A percentile compares a stretch with the other conserved stretches of the same genome.
Conservation (phyloP, 2,888 invertebrate genomes). For the Arge pagana region DNA sequence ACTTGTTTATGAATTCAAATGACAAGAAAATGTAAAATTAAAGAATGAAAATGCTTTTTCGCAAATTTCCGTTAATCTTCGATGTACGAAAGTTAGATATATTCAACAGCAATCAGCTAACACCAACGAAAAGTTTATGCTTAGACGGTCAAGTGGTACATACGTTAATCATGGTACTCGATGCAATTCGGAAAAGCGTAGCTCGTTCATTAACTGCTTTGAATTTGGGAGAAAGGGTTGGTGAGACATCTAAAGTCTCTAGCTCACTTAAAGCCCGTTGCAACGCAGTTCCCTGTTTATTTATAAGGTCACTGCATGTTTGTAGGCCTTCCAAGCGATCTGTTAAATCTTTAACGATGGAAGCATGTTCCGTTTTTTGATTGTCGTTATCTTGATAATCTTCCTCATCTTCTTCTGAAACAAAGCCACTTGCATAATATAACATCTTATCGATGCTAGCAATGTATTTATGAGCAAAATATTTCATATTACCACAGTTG, state of each 20-base stretch:
- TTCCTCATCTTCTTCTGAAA: slow-evolving; percentile 59
- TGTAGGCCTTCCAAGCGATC: slow-evolving; percentile 86
- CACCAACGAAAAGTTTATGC: background rate
- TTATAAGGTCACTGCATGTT: slow-evolving; percentile 89
- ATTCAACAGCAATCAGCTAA: background rate
- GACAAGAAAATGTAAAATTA: too few relatives aligned
- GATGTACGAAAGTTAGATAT: too few relatives aligned
- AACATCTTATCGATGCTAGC: too few relatives aligned
- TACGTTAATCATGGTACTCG: slow-evolving; percentile 96
- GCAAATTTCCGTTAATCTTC: too few relatives aligned
- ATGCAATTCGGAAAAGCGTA: slow-evolving; percentile 93
- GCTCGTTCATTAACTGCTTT: slow-evolving; percentile 93
- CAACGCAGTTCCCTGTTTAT: slow-evolving; percentile 84
- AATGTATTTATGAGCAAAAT: too few relatives aligned
- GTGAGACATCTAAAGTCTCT: slow-evolving; percentile 67
- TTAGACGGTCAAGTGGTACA: slow-evolving; percentile 54
- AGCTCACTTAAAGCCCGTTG: slow-evolving; percentile 80
- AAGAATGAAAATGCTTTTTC: background rate
- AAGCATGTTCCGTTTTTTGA: slow-evolving; percentile 62
- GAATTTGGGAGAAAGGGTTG: slow-evolving; percentile 72
- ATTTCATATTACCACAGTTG: too few relatives aligned
- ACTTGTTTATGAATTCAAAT: too few relatives aligned
- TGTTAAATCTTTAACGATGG: slow-evolving; percentile 73
- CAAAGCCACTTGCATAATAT: slow-evolving; percentile 28
- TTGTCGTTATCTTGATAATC: slow-evolving; percentile 54